Conservation (phyloP, 2,113 vertebrate species). For the Myanophis thanlyinensis region DNA sequence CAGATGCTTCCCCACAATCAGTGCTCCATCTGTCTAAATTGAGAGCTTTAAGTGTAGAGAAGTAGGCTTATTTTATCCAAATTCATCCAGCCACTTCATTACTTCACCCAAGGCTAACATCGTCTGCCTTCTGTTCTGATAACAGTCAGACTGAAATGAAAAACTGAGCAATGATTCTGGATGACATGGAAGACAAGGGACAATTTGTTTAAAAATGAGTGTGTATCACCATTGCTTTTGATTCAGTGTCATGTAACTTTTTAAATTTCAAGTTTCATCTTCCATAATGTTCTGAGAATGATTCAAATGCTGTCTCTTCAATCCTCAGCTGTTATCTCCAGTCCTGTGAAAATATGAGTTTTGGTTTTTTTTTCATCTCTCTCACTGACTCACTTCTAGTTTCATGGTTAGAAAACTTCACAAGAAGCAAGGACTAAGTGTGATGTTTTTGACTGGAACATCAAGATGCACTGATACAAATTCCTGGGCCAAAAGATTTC, state of each 20-base stretch:
- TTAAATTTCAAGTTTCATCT: slow-evolving; percentile 31
- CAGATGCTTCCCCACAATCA: background rate
- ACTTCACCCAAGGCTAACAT: background rate
- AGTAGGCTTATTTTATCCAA: slow-evolving; percentile 24
- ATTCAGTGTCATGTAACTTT: background rate
- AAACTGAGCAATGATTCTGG: slow-evolving; percentile 29
- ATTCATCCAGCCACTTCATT: background rate
- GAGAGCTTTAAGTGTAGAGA: slow-evolving; percentile 26
- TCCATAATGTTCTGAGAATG: slow-evolving; percentile 7
- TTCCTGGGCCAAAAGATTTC: slow-evolving; percentile 17
- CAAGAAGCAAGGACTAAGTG: slow-evolving; percentile 1
- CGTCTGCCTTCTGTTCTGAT: slow-evolving; percentile 30
- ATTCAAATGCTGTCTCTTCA: background rate
- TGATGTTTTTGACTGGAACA: slow-evolving; percentile 27
- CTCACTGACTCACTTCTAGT: background rate
- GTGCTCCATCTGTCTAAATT: slow-evolving; percentile 32
- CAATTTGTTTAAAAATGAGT: slow-evolving; percentile 24
- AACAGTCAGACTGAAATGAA: slow-evolving; percentile 27
- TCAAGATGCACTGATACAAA: slow-evolving; percentile 28
- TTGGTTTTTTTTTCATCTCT: background rate
- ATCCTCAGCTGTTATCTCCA: slow-evolving; percentile 29
- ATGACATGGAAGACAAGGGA: slow-evolving; percentile 22
- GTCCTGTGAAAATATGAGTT: slow-evolving; percentile 24
- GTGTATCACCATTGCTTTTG: slow-evolving; percentile 8
- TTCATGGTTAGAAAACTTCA: background rate